Base-by-base conservation (phyloP, 2,888 invertebrate genomes). In the Diarsia brunnea region DNA sequence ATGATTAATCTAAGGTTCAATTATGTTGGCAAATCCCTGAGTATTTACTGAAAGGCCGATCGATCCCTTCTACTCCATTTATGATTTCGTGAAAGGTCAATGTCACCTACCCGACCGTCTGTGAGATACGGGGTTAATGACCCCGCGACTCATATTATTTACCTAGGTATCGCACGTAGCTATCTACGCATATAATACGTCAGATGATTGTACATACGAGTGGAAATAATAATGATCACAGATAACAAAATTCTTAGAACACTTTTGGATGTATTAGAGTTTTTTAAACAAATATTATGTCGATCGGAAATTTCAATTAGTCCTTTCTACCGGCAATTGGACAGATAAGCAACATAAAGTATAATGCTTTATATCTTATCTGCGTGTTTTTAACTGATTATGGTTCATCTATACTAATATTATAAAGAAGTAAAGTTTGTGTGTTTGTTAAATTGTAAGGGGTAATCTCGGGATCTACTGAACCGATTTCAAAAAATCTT, bases 101-200 rank as follows among this genome's bases (percentile, higher is more conserved):
- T 89, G 91, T 91, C 91, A 92, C 90, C 90, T 85, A 85, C 75
- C 78, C 87, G 86, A 77, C 84, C 89, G 88, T 87, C 87, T 87
- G 83, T 79, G 84, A 86, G 87, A 89, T 87, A 86, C 79, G 75
- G 78, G 91, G 89, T 91, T 88, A 89, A 84, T 85, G 90, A 89
- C 86, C 89, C 79, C 69, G 73, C 79, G 78, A 75, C 82, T 76
- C 74, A 76, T 58, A 74, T 67, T 87, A 84, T 87, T 87, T 85
- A 88, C 82, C 81, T 87, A n/a, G n/a, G n/a, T n/a, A 86, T 78
- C 69, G 74, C 74, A 81, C 69, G 74, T 84, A 69, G 60, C 68
- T 75, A 69, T 75, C 76, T 77, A 73, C 61, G 73, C 75, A 72
- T 47, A 73, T 47, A 69, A 70, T 43, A 69, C 75, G 81, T 81